Evolutionary conservation across 2,888 invertebrate genomes (phyloP), one percentile per base, ranked within the genome.

Genomic region (Agrilus mali): DNA sequence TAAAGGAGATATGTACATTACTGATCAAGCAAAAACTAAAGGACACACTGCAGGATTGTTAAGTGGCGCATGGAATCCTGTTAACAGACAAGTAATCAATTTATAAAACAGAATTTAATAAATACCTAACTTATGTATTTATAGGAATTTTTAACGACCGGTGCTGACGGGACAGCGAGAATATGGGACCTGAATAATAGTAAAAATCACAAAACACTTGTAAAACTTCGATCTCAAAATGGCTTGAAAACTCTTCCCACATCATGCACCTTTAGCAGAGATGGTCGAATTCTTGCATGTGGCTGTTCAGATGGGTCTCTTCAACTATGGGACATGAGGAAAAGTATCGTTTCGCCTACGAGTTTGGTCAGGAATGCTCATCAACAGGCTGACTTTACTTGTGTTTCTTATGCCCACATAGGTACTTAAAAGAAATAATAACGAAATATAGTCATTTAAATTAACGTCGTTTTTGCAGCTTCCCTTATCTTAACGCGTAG

Each of bases 261-360:
- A 0, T 72, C 89, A 0, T 92, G 92, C 60, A 71, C 54, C 40
- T 59, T 55, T 35, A 55, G 47, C 36, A 46, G 53, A 43, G 92
- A 94, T 58, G 93, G 93, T 0, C 82, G 82, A 43, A 77, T 88
- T 1, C 84, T 97, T 4, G 88, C 88, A 0, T 88, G 89, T 44
- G 97, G 86, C 0, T 96, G 97, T 60, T 77, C 77, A 36, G 98
- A 99, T 66, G 98, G 98, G 0, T 92, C 90, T 0, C 77, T 96
- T 42, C 97, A 97, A 65, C 82, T 96, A 70, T 98, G 98, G 97
- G 97, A 98, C 60, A 85, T 90, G 40, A 76, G 94, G 22, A 89
- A 85, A 60, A 83, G 82, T 60, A 92, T 82, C 59, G 95, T 96
- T 0, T 93, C 92, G 56, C 89, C 93, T 0, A 76, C 86, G 0